A percentile compares a stretch with the other conserved stretches of the same genome.
Evolutionary conservation across 1,140 invertebrate genomes (phyloP).

Genomic region (Ditylenchus dipsaci): DNA sequence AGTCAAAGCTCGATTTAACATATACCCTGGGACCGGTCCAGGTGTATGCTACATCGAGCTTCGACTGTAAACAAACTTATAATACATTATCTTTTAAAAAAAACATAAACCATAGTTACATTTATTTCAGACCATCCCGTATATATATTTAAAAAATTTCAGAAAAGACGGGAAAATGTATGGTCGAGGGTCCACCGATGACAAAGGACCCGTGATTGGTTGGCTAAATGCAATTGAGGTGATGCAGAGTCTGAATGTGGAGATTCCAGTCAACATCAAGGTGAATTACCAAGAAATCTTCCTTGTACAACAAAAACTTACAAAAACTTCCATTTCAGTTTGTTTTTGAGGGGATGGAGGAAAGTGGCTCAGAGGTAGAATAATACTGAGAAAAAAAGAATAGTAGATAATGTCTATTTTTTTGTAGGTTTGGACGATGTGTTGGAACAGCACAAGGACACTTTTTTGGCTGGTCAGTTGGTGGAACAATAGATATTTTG

Average conservation of each 20-base stretch:
- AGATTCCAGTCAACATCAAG: slow-evolving; percentile 85
- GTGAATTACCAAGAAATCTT: background rate
- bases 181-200: slow-evolving; percentile 85
- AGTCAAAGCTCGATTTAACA: no score
- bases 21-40: no score
- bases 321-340: slow-evolving; percentile 65
- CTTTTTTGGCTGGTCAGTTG: slow-evolving; percentile 64
- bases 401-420: background rate
- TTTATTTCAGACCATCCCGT: no score
- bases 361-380: slow-evolving; percentile 76
- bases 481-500: no score
- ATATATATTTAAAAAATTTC: no score
- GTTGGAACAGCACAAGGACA: slow-evolving; percentile 70
- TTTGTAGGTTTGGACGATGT: slow-evolving; percentile 76
- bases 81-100: no score
- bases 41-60: no score
- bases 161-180: slow-evolving; percentile 84
- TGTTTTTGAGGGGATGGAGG: slow-evolving; percentile 97
- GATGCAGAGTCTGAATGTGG: slow-evolving; percentile 69
- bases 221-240: slow-evolving; percentile 90
- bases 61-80: no score
- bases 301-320: background rate
- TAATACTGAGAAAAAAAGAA: background rate
- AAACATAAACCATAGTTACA: no score
- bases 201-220: slow-evolving; percentile 75